Base-by-base conservation (phyloP, 2,888 invertebrate species). In the Panorpa germanica region DNA sequence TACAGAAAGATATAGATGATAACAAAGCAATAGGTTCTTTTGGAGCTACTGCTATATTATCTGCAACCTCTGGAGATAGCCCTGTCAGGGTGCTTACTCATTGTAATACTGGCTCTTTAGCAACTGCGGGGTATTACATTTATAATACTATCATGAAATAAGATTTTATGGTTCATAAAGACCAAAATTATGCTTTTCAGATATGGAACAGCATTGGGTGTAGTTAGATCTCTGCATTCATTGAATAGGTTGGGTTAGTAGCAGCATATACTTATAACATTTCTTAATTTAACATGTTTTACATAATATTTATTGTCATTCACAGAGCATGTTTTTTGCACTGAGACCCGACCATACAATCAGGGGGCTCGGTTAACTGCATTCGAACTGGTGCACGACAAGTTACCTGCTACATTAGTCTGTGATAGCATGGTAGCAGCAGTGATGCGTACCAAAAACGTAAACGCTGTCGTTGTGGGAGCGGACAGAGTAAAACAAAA, bases 311-410 rank as follows among this genome's bases (percentile, higher is more conserved):
- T 27, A 11, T 34, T 32, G 28, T 39, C 34, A 38, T 41, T 57
- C 53, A 24, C 64, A 73, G 81, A 83, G 41, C 81, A 80, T 45
- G 88, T 81, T 3, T 96, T 82, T 55, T 95, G 85, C 50, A 91
- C 95, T 3, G 98, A 98, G 59, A 99, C 98, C 0, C 67, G 98
- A 38, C 98, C 98, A 0, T 98, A 96, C 54, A 93, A 93, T 53
- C 98, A 98, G 55, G 93, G 93, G 3, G 80, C 93, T 1, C 66
- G 98, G 35, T 61, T 98, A 24, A 98, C 96, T 0, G 93, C 96
- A 0, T 95, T 82, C 44, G 98, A 98, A 59, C 55, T 96, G 41
- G 78, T 88, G 3, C 77, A 85, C 42, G 90, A 90, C 44, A 75
- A 78, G 49, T 82, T 95, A 41, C 91, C 93, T 4, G 71, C 83